These are phyloP conservation scores for Psophia crepitans DNA, from an alignment of 2,113 vertebrate genomes.

Conservation along the genomic window DNA sequence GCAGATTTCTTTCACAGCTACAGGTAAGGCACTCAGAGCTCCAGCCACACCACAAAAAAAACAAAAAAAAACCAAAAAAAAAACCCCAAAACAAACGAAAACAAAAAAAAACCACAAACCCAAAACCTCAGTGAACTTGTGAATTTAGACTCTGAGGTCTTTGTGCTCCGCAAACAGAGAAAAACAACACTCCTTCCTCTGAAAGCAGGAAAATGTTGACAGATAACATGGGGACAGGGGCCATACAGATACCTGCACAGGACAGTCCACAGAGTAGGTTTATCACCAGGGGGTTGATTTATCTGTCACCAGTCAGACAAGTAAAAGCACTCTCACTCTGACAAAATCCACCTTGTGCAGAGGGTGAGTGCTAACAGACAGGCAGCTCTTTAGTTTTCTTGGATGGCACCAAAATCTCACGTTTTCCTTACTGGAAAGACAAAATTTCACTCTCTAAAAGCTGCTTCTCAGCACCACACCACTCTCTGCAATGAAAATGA, in stretches of 20 bases:
- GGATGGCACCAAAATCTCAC: neutral
- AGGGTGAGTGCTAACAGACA: neutral
- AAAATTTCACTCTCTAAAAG: neutral
- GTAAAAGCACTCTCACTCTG: neutral
- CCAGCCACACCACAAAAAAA: neutral
- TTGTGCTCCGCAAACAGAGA: neutral
- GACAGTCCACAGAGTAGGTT: neutral
- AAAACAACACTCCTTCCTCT: neutral
- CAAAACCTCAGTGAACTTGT: neutral
- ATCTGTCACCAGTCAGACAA: neutral
- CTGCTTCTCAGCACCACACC: neutral
- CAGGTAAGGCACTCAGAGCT: neutral
- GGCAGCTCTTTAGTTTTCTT: neutral
- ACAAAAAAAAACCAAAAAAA: neutral
- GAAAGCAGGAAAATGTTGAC: neutral
- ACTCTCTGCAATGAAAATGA: neutral
- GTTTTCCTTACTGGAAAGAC: neutral
- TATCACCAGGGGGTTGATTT: neutral
- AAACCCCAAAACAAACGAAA: no score
- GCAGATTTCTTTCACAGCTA: neutral
- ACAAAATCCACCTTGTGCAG: neutral
- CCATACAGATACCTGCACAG: neutral
- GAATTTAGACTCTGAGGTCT: neutral
- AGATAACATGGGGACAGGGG: neutral
- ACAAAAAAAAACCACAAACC: neutral